These are phyloP conservation scores for Hypsopygia costalis DNA, from an alignment of 2,888 invertebrate genomes.

Conservation along the genomic window DNA sequence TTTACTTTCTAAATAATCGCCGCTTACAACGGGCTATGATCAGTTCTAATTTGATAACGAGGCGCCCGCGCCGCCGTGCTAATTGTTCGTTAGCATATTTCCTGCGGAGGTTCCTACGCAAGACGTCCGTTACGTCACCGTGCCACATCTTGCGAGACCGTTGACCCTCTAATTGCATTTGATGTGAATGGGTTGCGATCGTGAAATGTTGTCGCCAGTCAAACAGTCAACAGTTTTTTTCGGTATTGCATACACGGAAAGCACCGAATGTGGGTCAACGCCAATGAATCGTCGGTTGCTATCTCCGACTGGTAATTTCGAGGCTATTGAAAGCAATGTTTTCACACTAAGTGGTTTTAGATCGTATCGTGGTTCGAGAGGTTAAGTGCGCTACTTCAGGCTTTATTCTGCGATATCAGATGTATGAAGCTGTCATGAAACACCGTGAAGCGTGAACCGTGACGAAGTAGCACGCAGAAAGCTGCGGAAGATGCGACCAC, in stretches of 20 bases:
- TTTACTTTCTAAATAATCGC: constrained; percentile 58
- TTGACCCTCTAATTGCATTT: constrained; percentile 66
- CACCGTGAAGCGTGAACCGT: constrained; percentile 24
- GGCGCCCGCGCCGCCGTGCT: constrained; percentile 33
- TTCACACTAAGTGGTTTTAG: constrained; percentile 28
- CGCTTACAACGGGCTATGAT: constrained; percentile 15
- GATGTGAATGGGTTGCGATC: constrained; percentile 60
- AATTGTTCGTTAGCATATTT: constrained; percentile 46
- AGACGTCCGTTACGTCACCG: constrained; percentile 52
- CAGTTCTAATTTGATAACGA: constrained; percentile 18
- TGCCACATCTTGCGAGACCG: constrained; percentile 52
- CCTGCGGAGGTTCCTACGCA: constrained; percentile 30
- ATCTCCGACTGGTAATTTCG: constrained; percentile 37
- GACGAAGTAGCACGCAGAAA: constrained; percentile 30
- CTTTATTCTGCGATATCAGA: neutral
- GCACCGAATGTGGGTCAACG: constrained; percentile 46
- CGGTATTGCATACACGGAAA: constrained; percentile 50
- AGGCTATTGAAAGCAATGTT: constrained; percentile 46
- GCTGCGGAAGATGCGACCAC: constrained; percentile 37
- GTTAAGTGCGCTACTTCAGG: constrained; percentile 17
- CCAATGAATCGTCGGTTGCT: constrained; percentile 43
- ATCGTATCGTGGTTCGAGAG: constrained; percentile 26
- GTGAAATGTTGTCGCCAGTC: constrained; percentile 50
- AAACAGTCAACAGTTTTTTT: constrained; percentile 39
- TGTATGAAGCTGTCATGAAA: constrained; percentile 1